Evolutionary conservation across 2,797 vertebrate species (phyloP), one percentile per base, ranked within the genome.

Genomic region (Nannoperca australis): DNA sequence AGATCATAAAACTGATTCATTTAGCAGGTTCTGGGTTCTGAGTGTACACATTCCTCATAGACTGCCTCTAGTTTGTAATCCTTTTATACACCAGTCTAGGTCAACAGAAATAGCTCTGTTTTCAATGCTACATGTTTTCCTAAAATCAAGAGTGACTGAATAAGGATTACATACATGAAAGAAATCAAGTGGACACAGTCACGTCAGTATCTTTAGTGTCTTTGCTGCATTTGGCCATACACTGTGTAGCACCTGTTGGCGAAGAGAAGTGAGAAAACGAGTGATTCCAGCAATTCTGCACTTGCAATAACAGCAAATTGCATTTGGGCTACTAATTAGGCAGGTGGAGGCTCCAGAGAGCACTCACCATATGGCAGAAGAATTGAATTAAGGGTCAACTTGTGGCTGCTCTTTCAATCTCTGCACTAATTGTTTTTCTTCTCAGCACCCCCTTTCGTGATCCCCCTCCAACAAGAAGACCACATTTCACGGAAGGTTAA

Each of bases 301-400:
- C 9, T 47, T 63, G 6, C 20, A 92, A 91, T 88, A 89, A 81
- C 63, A 76, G 69, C 64, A 88, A 92, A 90, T 89, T 85, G 85
- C 60, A 65, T 84, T 70, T 72, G 78, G 75, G 64, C 88, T 76
- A 67, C 84, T 93, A 93, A 94, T 93, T 91, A 90, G 89, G 73
- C 76, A 81, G 85, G 76, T 34, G 3, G 73, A 64, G 67, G 56
- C 86, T 87, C 81, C 84, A 83, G 86, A 92, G 73, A 89, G 86
- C 85, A 86, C 82, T 73, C 87, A 91, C 92, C 95, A 96, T 95
- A 94, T 96, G 95, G 94, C 88, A 87, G 64, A 76, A 83, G 82
- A 85, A 79, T 90, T 74, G 82, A 84, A 76, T 76, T 78, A 87
- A 81, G 88, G 87, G 73, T 78, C 76, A 90, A 81, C 81, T 79